phyloP scores from a whole-genome alignment of 2,113 vertebrate genomes.

The Anoplopoma fimbria region DNA sequence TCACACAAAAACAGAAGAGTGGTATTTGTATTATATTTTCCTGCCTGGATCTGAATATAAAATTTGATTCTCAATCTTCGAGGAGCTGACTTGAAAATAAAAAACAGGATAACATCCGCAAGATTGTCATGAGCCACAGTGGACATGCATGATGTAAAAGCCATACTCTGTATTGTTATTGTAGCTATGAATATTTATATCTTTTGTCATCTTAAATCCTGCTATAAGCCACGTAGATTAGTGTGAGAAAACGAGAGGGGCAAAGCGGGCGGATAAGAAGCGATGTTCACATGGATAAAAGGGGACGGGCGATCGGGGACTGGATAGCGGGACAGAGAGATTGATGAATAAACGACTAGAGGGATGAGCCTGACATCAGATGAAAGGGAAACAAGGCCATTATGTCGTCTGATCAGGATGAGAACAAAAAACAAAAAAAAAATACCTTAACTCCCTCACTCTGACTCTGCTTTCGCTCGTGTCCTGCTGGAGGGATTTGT shows the following conservation, averaged over 20 bases:
- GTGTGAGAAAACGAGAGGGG: slow-evolving; percentile 49
- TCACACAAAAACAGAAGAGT: not conserved
- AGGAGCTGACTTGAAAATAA: not conserved
- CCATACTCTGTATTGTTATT: slow-evolving; percentile 42
- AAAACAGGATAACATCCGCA: slow-evolving; percentile 8
- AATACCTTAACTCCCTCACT: slow-evolving; percentile 34
- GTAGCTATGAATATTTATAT: slow-evolving; percentile 60
- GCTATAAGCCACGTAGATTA: slow-evolving; percentile 68
- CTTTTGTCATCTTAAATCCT: slow-evolving; percentile 62
- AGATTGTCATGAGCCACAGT: not conserved
- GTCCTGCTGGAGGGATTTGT: slow-evolving; percentile 71
- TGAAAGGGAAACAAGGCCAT: slow-evolving; percentile 63
- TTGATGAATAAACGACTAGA: slow-evolving; percentile 61
- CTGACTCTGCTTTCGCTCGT: slow-evolving; percentile 27
- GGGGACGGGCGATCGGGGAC: not conserved
- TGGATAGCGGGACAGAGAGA: slow-evolving; percentile 53
- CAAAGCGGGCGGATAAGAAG: slow-evolving; percentile 63
- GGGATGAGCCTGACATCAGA: slow-evolving; percentile 68
- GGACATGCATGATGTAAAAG: slow-evolving; percentile 36
- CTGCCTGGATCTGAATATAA: too few species aligned
- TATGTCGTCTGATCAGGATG: slow-evolving; percentile 59
- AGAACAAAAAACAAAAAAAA: slow-evolving; percentile 60
- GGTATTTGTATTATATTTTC: too few species aligned
- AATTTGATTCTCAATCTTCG: not conserved
- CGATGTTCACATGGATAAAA: slow-evolving; percentile 63